Base-by-base conservation (phyloP, 2,113 vertebrate genomes). In the Hippocampus guttulatus region DNA sequence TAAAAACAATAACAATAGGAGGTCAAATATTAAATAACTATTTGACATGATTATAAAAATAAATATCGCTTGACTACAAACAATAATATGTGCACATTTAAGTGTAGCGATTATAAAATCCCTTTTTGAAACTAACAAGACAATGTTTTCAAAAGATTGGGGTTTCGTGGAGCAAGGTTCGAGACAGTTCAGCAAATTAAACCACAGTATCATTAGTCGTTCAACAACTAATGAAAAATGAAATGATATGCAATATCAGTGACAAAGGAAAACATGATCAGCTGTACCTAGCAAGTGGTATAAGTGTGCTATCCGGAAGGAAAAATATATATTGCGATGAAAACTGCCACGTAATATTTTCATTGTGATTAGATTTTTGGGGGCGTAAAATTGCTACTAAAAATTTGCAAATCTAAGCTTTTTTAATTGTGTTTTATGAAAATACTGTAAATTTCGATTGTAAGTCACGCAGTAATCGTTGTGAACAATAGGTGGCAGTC, bases 401-500 rank as follows among this genome's bases (percentile, higher is more conserved):
- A 23, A 61, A 12, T 25, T n/a, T 14, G 23, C 10, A 61, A 61
- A 61, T 61, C 5, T 11, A 14, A 15, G 5, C 23, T 63, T 40
- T 63, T 27, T 21, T 52, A 45, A 11, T 45, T 45, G 43, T 20
- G 8, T 52, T 54, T 54, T 3, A 9, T 21, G 21, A 54, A 54
- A 54, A n/a, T 10, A 10, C 14, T 54, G 18, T 54, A 9, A 12
- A 14, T 45, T 65, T 30, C 6, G 4, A 52, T 16, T 27, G n/a
- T 2, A 14, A 67, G 52, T 57, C 68, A 25, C 12, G n/a, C 52
- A n/a, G 52, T 55, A 9, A 55, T 71, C 61, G 60, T 83, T 73
- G 27, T 55, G 15, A 0, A 38, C 68, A 67, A 82, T 57, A 27
- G 49, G 5, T n/a, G 30, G 63, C 33, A 41, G 5, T 45, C 8